Conservation (phyloP, 2,888 invertebrate genomes). For the Eudemis profundana region DNA sequence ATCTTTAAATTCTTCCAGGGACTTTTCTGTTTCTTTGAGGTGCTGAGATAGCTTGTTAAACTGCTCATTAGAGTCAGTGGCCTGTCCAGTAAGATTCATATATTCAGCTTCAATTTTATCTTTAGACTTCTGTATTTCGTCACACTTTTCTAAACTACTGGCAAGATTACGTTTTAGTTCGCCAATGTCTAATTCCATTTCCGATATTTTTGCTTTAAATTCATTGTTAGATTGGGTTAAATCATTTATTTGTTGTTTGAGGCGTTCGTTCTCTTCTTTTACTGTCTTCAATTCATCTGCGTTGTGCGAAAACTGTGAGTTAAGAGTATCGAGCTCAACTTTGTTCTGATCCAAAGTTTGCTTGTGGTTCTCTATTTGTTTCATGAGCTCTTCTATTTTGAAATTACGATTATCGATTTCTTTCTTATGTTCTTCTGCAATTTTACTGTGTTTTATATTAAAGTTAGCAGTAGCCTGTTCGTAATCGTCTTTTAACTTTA, state of each 20-base stretch:
- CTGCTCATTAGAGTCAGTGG: constrained; percentile 86
- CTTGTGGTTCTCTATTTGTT: constrained; percentile 79
- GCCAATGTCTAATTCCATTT: constrained; percentile 82
- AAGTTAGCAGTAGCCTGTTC: constrained; percentile 78
- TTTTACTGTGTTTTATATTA: constrained; percentile 80
- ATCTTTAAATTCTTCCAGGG: constrained; percentile 81
- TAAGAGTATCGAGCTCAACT: constrained; percentile 77
- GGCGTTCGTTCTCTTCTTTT: constrained; percentile 75
- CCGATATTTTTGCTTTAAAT: constrained; percentile 71
- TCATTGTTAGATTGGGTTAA: constrained; percentile 69
- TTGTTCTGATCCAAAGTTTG: constrained; percentile 77
- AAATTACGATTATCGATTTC: constrained; percentile 80
- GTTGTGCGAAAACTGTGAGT: constrained; percentile 76
- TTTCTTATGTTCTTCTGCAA: constrained; percentile 81
- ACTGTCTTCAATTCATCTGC: constrained; percentile 73
- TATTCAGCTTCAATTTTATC: constrained; percentile 86
- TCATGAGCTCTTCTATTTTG: constrained; percentile 79
- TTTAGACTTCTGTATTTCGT: constrained; percentile 84
- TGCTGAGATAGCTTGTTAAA: constrained; percentile 83
- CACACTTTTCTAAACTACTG: constrained; percentile 84
- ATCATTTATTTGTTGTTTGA: constrained; percentile 74
- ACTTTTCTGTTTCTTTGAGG: constrained; percentile 84
- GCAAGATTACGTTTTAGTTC: constrained; percentile 85
- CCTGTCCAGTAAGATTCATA: constrained; percentile 83
- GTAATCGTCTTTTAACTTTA: constrained; percentile 80